A percentile compares a stretch with the other conserved stretches of the same genome.
Conservation (phyloP, 2,113 vertebrate species). For the Poeciliopsis retropinna region DNA sequence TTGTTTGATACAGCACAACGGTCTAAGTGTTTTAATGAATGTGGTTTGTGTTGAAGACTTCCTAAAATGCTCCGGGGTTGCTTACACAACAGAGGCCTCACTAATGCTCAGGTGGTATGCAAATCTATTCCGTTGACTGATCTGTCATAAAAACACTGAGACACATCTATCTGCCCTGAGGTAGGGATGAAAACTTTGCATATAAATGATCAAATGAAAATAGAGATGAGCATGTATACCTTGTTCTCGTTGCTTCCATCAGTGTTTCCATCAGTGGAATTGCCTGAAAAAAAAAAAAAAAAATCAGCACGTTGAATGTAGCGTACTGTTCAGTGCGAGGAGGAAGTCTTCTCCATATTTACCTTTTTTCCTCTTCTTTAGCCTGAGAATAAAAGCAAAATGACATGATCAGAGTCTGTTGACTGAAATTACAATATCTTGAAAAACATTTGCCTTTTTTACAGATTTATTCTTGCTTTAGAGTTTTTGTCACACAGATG, state of each 20-base stretch:
- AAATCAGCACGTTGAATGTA: not conserved
- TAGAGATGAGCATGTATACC: constrained; percentile 32
- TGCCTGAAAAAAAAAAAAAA: constrained; percentile 27
- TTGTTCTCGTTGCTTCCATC: constrained; percentile 3
- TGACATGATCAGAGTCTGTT: not conserved
- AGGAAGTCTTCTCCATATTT: not conserved
- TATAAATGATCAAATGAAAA: constrained; percentile 18
- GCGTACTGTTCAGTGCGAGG: not conserved
- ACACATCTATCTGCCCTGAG: not conserved
- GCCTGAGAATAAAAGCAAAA: constrained; percentile 30
- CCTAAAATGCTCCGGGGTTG: not conserved
- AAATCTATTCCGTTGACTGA: constrained; percentile 28
- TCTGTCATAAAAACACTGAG: constrained; percentile 2
- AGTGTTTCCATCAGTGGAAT: constrained; percentile 6
- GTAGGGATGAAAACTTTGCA: not conserved
- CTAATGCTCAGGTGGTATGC: constrained; percentile 29
- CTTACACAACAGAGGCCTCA: constrained; percentile 1
- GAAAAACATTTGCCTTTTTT: no score
- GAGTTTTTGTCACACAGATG: not conserved
- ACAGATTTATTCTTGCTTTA: not conserved
- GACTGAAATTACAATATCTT: not conserved
- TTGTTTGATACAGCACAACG: not conserved
- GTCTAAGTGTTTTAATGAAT: not conserved
- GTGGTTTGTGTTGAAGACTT: constrained; percentile 2
- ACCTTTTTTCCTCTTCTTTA: constrained; percentile 53